Evolutionary conservation across 2,888 invertebrate genomes (phyloP).

Genomic region (Orthonevra nobilis): DNA sequence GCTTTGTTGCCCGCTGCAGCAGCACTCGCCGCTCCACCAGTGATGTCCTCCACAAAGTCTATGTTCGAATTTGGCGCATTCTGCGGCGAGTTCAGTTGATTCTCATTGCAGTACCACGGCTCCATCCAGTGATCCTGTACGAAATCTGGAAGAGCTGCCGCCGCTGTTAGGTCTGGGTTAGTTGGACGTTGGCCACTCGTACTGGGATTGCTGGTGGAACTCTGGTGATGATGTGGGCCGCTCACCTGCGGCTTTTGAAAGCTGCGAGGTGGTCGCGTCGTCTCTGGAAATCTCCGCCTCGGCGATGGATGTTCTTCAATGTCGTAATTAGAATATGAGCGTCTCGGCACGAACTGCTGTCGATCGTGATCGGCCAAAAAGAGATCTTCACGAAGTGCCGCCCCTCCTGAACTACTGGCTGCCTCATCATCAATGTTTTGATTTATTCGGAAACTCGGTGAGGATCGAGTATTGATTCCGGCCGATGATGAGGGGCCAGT

Average conservation of each 20-base stretch:
- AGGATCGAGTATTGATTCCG: conserved; percentile 69
- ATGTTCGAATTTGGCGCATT: conserved; percentile 75
- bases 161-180: conserved; percentile 73
- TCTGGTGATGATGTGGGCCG: conserved; percentile 40
- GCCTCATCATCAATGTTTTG: conserved; percentile 51
- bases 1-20: conserved; percentile 18
- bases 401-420: conserved; percentile 10
- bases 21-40: conserved; percentile 51
- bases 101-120: conserved; percentile 81
- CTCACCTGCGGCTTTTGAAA: conserved; percentile 31
- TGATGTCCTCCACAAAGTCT: conserved; percentile 74
- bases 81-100: conserved; percentile 77
- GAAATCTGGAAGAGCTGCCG: conserved; percentile 87
- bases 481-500: conserved; percentile 67
- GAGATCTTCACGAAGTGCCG: conserved; percentile 33
- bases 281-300: conserved; percentile 42
- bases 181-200: conserved; percentile 60
- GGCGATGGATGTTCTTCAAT: conserved; percentile 74
- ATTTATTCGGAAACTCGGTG: conserved; percentile 56
- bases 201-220: conserved; percentile 40
- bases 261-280: conserved; percentile 54
- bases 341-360: conserved; percentile 77
- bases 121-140: conserved; percentile 93
- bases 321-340: conserved; percentile 79
- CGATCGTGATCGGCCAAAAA: conserved; percentile 60